Evolutionary conservation across 37 sponge, comb jelly and placozoan species (phyloP).

Genomic region (Geodia barretti): DNA sequence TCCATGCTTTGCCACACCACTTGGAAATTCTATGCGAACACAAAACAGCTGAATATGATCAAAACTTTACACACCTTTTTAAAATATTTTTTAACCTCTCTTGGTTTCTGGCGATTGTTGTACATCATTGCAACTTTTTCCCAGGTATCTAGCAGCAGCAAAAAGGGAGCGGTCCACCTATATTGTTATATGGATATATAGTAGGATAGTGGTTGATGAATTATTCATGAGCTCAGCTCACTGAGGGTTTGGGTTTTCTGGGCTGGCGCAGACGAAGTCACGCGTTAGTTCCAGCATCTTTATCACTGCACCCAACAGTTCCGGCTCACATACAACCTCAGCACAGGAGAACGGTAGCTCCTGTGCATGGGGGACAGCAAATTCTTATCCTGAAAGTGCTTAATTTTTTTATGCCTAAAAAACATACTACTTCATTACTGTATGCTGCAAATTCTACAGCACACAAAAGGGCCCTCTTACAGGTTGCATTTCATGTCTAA

Average conservation of each 20-base stretch:
- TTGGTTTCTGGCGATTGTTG: conserved; percentile 13
- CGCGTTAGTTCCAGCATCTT: conserved; percentile 36
- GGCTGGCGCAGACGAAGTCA: conserved; percentile 10
- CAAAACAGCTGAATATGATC: neutral
- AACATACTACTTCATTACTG: too few relatives aligned
- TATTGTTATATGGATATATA: neutral
- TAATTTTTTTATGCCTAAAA: too few relatives aligned
- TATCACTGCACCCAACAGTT: conserved; percentile 17
- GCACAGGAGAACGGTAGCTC: conserved; percentile 70
- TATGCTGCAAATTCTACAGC: too few relatives aligned
- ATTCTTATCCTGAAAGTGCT: too few relatives aligned
- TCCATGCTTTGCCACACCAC: conserved; percentile 90
- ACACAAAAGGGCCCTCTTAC: too few relatives aligned
- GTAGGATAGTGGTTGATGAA: too few relatives aligned
- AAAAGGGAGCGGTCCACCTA: conserved; percentile 72
- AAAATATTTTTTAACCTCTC: neutral
- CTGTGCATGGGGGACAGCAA: conserved; percentile 13
- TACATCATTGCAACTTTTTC: conserved; percentile 41
- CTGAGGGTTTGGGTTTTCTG: too few relatives aligned
- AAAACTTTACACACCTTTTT: neutral
- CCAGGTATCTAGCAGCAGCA: conserved; percentile 76
- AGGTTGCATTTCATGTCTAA: too few relatives aligned
- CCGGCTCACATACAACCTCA: conserved; percentile 34
- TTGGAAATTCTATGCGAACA: conserved; percentile 9
- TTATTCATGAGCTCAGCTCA: too few relatives aligned